These are phyloP conservation scores for Patiria pectinifera DNA, from an alignment of 53 echinoderm and acorn worm genomes.

Conservation along the genomic window DNA sequence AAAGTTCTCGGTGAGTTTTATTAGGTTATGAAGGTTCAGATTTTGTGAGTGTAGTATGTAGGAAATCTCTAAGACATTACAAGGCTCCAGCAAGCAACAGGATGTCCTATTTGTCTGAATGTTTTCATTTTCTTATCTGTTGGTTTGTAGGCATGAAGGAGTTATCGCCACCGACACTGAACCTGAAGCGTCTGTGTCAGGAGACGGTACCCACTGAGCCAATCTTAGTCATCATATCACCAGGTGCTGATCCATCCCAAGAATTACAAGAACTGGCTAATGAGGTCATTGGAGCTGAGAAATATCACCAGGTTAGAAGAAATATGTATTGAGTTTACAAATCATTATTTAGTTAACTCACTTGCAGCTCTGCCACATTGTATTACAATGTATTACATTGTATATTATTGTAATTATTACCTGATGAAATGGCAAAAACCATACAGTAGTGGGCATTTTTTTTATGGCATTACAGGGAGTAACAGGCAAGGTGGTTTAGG, in stretches of 20 bases:
- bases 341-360: background rate
- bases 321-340: background rate
- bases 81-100: background rate
- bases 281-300: constrained; percentile 89
- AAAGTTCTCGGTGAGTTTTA: constrained; percentile 83
- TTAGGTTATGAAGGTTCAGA: background rate
- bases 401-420: too few relatives aligned
- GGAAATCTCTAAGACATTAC: background rate
- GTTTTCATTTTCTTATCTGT: background rate
- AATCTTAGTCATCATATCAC: constrained; percentile 88
- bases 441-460: too few relatives aligned
- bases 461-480: too few relatives aligned
- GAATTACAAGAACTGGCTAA: constrained; percentile 94
- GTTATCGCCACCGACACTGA: constrained; percentile 84
- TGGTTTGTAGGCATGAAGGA: constrained; percentile 90
- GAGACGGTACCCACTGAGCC: constrained; percentile 94
- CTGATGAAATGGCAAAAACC: too few relatives aligned
- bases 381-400: background rate
- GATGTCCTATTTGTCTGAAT: background rate
- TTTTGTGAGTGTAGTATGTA: background rate
- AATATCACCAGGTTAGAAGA: constrained; percentile 89
- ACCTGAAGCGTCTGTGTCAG: constrained; percentile 84
- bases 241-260: constrained; percentile 90
- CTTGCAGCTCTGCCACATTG: background rate
- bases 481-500: too few relatives aligned